These are phyloP conservation scores for Notospermus geniculatus DNA, from an alignment of 1,140 invertebrate species.

Conservation along the genomic window DNA sequence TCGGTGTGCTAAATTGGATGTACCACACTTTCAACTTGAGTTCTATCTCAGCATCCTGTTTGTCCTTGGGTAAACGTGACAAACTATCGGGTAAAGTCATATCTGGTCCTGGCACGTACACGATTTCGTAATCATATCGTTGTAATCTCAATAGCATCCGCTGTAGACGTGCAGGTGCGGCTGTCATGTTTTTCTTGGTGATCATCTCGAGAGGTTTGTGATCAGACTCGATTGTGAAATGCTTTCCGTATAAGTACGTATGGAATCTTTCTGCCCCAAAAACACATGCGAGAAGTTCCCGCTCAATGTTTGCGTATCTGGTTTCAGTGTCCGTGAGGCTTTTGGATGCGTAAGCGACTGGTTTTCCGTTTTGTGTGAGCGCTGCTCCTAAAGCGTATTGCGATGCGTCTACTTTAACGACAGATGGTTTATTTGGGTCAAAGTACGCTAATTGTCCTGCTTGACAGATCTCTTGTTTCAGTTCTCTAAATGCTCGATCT, in stretches of 20 bases:
- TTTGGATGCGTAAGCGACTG: constrained; percentile 55
- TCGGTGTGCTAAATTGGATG: too few relatives aligned
- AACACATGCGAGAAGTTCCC: constrained; percentile 57
- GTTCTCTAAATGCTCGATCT: constrained; percentile 4
- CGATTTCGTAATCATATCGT: constrained; percentile 40
- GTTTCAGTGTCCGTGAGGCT: constrained; percentile 48
- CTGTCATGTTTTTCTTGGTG: constrained; percentile 19
- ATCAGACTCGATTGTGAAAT: constrained; percentile 21
- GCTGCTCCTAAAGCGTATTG: constrained; percentile 51
- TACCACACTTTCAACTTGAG: too few relatives aligned
- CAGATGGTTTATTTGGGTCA: constrained; percentile 25
- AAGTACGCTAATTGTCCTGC: constrained; percentile 32
- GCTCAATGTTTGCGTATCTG: constrained; percentile 58
- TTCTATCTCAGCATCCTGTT: too few relatives aligned
- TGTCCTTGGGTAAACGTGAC: too few relatives aligned
- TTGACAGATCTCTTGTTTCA: constrained; percentile 19
- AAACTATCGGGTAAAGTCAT: constrained; percentile 27
- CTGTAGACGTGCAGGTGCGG: constrained; percentile 20
- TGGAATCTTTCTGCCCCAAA: constrained; percentile 54
- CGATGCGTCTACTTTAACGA: constrained; percentile 31
- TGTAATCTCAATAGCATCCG: constrained; percentile 43
- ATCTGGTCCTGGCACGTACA: constrained; percentile 46
- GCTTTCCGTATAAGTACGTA: constrained; percentile 40
- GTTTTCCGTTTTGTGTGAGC: constrained; percentile 55
- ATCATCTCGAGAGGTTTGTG: constrained; percentile 27